phyloP scores from a whole-genome alignment of 2,113 vertebrate genomes.

The Hypocryptadius cinnamomeus region DNA sequence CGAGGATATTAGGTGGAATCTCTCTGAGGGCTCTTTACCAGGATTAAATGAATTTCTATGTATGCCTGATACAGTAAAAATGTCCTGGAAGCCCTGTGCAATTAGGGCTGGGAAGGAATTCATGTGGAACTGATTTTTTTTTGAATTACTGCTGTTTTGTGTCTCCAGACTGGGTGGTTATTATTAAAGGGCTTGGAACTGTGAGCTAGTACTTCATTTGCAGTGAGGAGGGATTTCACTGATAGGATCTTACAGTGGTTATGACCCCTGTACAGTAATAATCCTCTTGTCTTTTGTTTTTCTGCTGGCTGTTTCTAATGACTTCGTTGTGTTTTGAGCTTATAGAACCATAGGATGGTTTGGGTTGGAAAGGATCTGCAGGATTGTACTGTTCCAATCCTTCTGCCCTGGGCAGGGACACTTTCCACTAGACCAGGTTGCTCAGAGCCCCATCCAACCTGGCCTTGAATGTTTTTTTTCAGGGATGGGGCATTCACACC shows the following conservation, averaged over 20 bases:
- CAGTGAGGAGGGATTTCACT: not conserved
- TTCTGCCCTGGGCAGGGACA: not conserved
- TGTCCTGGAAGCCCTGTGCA: not conserved
- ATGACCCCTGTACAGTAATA: not conserved
- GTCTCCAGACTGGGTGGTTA: not conserved
- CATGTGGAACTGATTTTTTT: not conserved
- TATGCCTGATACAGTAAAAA: not conserved
- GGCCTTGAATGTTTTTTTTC: not conserved
- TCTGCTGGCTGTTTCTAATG: not conserved
- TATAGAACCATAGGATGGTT: not conserved
- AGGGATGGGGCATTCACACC: not conserved
- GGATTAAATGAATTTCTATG: conserved; percentile 1
- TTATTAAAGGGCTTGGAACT: not conserved
- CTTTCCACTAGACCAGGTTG: not conserved
- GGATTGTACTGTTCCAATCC: not conserved
- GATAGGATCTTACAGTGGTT: not conserved
- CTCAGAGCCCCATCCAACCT: not conserved
- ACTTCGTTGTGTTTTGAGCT: not conserved
- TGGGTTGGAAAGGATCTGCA: not conserved
- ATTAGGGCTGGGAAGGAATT: not conserved
- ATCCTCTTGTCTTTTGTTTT: not conserved
- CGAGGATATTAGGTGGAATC: not conserved
- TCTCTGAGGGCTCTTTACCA: not conserved
- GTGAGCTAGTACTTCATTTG: not conserved
- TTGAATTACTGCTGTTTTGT: not conserved